Percentiles rank a stretch among this genome's conserved stretches.
Evolutionary conservation across 2,113 vertebrate species (phyloP).

Genomic region (Hystrix cristata): DNA sequence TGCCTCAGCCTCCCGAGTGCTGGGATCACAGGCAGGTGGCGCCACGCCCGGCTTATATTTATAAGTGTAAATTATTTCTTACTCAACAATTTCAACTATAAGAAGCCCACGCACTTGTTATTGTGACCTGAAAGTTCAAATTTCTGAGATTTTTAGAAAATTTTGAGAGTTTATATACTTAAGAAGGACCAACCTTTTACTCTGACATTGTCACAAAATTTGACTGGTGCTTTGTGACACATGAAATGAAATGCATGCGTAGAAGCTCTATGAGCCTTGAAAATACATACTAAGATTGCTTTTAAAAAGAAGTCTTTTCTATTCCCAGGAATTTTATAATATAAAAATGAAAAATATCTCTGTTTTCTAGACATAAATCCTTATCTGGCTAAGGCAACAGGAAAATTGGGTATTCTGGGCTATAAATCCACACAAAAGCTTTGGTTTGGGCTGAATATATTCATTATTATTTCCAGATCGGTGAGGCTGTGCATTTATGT

Average conservation of each 20-base stretch:
- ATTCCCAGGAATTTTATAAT: slow-evolving; percentile 28
- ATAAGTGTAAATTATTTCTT: slow-evolving; percentile 5
- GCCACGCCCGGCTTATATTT: background rate
- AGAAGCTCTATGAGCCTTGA: slow-evolving; percentile 51
- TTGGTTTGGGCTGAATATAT: slow-evolving; percentile 43
- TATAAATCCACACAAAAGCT: slow-evolving; percentile 56
- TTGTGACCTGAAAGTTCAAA: background rate
- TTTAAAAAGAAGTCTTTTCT: slow-evolving; percentile 62
- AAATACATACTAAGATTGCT: slow-evolving; percentile 66
- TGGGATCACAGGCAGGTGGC: background rate
- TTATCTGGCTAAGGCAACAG: slow-evolving; percentile 61
- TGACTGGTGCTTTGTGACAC: slow-evolving; percentile 39
- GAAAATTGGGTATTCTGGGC: slow-evolving; percentile 31
- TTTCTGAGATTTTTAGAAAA: background rate
- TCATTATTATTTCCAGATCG: slow-evolving; percentile 29
- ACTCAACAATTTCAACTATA: background rate
- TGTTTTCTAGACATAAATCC: slow-evolving; percentile 68
- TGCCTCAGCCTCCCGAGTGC: background rate
- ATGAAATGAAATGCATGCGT: slow-evolving; percentile 46
- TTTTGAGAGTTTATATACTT: slow-evolving; percentile 57
- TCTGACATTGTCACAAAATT: slow-evolving; percentile 52
- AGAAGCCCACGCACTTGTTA: background rate
- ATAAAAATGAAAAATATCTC: slow-evolving; percentile 72
- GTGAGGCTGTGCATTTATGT: slow-evolving; percentile 28
- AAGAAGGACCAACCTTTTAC: background rate